Evolutionary conservation across 1,140 invertebrate species (phyloP), one percentile per base, ranked within the genome.

Genomic region (Nomia melanderi): DNA sequence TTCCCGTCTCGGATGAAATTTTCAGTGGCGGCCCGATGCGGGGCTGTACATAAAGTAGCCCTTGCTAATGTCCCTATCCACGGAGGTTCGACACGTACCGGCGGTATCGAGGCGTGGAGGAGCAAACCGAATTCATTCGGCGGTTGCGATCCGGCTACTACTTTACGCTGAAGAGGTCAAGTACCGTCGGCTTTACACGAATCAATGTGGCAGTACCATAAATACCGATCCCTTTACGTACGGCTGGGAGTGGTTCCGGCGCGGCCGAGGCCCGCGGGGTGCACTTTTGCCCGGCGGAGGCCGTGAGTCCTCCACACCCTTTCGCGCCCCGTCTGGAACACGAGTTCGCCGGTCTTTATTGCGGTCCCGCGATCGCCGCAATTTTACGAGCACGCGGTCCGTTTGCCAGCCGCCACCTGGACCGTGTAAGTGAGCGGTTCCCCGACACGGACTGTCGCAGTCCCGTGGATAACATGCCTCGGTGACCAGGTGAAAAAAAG

Each of bases 201-300:
- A 85, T 85, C 83, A 84, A 85, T 85, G 82, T 81, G 76, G 66
- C 81, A 81, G 75, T 85, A 84, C 62, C 83, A 84, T 85, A 85
- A 85, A 85, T 85, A 85, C 82, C 75, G 79, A 79, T 84, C 78
- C 83, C 82, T 84, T 84, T 84, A 81, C 82, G 78, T 77, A 75
- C 74, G 78, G 56, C 62, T 39, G 54, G n/a, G 65, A 53, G 65
- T 47, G 66, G 54, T 71, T 76, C 31, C 64, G 41, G 41, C 8
- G 77, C 73, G 64, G 64, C 72, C 63, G 53, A 69, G 71, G 66
- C 76, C 82, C 83, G 75, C 62, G 36, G 70, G 72, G 82, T 81
- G 39, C 66, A 69, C 78, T 84, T 84, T 56, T 64, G 2, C 59
- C 23, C 12, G 41, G 41, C 14, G 14, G 2, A 17, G 54, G 36